Conservation (phyloP, 1,140 invertebrate species). For the Capitella teleta region DNA sequence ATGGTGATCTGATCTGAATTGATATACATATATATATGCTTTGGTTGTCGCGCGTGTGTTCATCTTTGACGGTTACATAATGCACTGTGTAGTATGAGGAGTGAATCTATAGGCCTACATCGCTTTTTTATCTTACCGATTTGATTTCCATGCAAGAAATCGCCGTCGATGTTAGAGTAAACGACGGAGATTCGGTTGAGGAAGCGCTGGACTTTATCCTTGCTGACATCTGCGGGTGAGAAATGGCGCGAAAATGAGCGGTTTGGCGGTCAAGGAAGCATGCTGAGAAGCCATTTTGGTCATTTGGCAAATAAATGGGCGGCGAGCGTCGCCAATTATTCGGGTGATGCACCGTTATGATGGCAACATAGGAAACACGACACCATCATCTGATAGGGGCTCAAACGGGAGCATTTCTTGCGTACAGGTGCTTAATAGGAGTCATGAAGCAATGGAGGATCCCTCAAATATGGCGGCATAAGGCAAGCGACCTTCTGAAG, state of each 20-base stretch:
- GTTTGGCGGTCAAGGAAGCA: not conserved
- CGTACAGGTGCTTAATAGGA: too few species aligned
- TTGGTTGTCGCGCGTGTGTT: not conserved
- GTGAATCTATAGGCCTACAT: too few species aligned
- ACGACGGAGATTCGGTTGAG: constrained; percentile 27
- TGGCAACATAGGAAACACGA: not conserved
- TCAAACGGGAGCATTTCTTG: not conserved
- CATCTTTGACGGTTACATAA: too few species aligned
- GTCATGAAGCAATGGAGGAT: too few species aligned
- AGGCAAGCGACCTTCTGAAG: too few species aligned
- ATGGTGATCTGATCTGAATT: constrained; percentile 27
- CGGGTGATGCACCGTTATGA: not conserved
- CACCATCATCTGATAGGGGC: not conserved
- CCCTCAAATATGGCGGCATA: too few species aligned
- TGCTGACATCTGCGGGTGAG: constrained; percentile 23
- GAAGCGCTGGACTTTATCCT: constrained; percentile 26
- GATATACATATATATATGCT: not conserved
- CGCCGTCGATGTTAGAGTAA: constrained; percentile 25
- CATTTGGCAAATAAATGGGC: not conserved
- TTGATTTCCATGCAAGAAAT: constrained; percentile 22
- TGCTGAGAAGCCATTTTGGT: not conserved
- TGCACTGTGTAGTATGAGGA: too few species aligned
- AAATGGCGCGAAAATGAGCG: not conserved
- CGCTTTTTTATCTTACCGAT: constrained; percentile 16
- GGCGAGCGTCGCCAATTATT: not conserved